Base-by-base conservation (phyloP, 2,113 vertebrate species). In the Etheostoma spectabile region DNA sequence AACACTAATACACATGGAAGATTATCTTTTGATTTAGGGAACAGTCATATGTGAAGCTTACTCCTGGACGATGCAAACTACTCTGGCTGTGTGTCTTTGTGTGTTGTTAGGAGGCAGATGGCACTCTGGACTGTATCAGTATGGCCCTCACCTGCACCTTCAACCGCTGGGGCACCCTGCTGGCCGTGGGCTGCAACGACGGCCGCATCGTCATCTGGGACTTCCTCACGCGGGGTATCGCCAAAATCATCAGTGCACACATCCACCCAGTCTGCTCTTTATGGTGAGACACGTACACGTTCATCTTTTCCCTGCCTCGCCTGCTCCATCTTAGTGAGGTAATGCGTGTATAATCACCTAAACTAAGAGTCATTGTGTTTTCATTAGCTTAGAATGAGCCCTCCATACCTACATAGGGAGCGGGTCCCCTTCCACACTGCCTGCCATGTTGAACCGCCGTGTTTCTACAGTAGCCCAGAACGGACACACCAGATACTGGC, bases 111-210 rank as follows among this genome's bases (percentile, higher is more conserved):
- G 97, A 99, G 94, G 98, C 98, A 1, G 98, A 99, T 96, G 96
- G 97, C 55, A 98, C 98, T 0, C 93, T 99, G 96, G 97, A 99
- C 90, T 98, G 98, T 61, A 99, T 99, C 94, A 99, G 97, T 89
- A 99, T 99, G 98, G 98, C 98, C 62, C 96, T 99, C 80, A 99
- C 98, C n/a, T 99, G 98, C 89, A 99, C 98, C 90, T 99, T 99
- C 90, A 99, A 99, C 89, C 97, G 98, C 62, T 99, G 98, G 98
- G 98, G 98, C 12, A 99, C 98, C 0, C 93, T 99, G 87, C 96
- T 99, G 15, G 98, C 98, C 0, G 98, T 99, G 61, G 98, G 98
- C 83, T 99, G 98, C 93, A 99, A 99, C 11, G 98, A 99, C 18
- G 98, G 98, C 1, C 96, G 98, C 19, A 99, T 99, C 49, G 98